These are phyloP conservation scores for Cephus spinipes DNA, from an alignment of 2,888 invertebrate species.

Conservation along the genomic window DNA sequence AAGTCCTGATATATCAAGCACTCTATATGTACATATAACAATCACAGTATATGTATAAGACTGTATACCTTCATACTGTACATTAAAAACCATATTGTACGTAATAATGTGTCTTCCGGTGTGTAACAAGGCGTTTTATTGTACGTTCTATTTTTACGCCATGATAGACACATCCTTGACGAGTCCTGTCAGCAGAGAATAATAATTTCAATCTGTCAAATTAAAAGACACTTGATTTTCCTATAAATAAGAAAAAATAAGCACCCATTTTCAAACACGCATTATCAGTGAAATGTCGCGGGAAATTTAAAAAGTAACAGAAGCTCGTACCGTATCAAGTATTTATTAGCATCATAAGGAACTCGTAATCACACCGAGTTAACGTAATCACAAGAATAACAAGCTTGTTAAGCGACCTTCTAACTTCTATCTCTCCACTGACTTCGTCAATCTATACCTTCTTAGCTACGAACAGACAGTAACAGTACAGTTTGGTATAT, in stretches of 20 bases:
- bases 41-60: neutral
- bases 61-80: neutral
- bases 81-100: neutral
- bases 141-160: neutral
- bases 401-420: constrained; percentile 51
- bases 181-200: neutral
- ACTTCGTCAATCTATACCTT: neutral
- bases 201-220: neutral
- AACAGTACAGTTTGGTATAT: neutral
- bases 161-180: neutral
- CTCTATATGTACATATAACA: neutral
- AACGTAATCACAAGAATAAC: constrained; percentile 55
- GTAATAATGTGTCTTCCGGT: neutral
- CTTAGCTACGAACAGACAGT: neutral
- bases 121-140: neutral
- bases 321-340: neutral
- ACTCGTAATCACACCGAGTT: neutral
- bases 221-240: neutral
- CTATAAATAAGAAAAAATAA: neutral
- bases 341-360: neutral
- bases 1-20: neutral
- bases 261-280: neutral
- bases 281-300: neutral
- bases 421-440: constrained; percentile 2
- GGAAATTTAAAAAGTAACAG: neutral